Base-by-base conservation (phyloP, 2,113 vertebrate species). In the Stigmatopora nigra region DNA sequence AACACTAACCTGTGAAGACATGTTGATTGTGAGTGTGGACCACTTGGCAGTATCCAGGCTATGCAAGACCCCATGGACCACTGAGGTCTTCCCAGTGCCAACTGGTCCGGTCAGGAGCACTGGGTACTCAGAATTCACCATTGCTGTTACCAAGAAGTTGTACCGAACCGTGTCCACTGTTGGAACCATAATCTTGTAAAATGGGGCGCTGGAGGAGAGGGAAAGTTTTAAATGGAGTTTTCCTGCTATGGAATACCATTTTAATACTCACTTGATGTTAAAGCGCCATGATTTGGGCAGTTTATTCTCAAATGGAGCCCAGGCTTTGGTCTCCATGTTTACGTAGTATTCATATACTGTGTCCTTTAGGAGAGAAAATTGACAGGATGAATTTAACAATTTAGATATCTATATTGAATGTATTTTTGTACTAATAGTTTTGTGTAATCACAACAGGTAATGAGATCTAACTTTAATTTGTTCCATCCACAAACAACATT, bases 111-210 rank as follows among this genome's bases (percentile, higher is more conserved):
- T 90, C 45, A 96, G 87, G 17, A 96, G 79, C 67, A 94, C 89
- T 0, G 93, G 94, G 19, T 88, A 89, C 73, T 91, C 90, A 48
- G 52, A 85, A 67, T 79, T 63, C 68, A 95, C 91, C 80, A 96
- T 80, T 41, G 91, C 82, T 16, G 83, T 89, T 11, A 94, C 92
- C 64, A 95, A 84, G 73, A 93, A 91, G 82, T 92, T 89, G 78
- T 94, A 95, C 2, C 94, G 90, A 52, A 93, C 83, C 0, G 93
- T 94, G 80, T 96, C 93, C 9, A 94, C 90, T 0, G 94, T 96
- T 11, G 94, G 94, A 52, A 95, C 93, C 81, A 93, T 89, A 53
- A 96, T 93, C 83, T 93, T 92, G 75, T 94, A 92, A 81, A 96
- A 95, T 1, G 94, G 93, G 65, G 82, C 72, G 0, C 94, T 96